Base-by-base conservation (phyloP, 1,140 invertebrate genomes). In the Bombus soroeensis region DNA sequence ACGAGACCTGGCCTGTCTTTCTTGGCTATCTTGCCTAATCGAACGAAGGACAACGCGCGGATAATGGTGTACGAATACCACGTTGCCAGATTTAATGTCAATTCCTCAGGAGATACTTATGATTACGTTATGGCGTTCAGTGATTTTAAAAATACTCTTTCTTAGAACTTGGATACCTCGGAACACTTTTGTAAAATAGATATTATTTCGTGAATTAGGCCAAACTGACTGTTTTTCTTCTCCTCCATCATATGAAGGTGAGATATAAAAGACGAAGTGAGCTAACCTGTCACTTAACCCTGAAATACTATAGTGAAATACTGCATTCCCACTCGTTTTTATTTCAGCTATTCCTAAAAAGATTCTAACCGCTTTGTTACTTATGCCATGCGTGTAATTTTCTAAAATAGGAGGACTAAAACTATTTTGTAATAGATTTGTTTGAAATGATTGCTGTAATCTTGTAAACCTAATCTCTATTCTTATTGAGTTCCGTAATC, bases 71-170 rank as follows among this genome's bases (percentile, higher is more conserved):
- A 57, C 3, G 25, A 84, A 79, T 59, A 66, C 32, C 66, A 53
- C 83, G 76, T 37, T 72, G 83, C 83, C 83, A 79, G 83, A 64
- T 39, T n/a, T 34, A 18, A 34, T 32, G n/a, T n/a, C 47, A 57
- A 57, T 53, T 41, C 66, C 79, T 66, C 25, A 12, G 2, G 0
- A 15, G 41, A 18, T 9, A n/a, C 28, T 57, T 32, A 37, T 25
- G 78, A 71, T 47, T 32, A 57, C 22, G 32, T 74, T n/a, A 25
- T 25, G 41, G 28, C n/a, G n/a, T 15, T 41, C 37, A 10, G 2
- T 28, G 5, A n/a, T 73, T 13, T 73, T 3, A 72, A 72, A 39
- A 41, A 41, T 41, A 34, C 34, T 76, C n/a, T 39, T 59, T 15
- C 12, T 28, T 28, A 53, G 47, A 53, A 22, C 18, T 53, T 4